Evolutionary conservation across 2,797 vertebrate genomes (phyloP).

Genomic region (Sebastiscus tertius): DNA sequence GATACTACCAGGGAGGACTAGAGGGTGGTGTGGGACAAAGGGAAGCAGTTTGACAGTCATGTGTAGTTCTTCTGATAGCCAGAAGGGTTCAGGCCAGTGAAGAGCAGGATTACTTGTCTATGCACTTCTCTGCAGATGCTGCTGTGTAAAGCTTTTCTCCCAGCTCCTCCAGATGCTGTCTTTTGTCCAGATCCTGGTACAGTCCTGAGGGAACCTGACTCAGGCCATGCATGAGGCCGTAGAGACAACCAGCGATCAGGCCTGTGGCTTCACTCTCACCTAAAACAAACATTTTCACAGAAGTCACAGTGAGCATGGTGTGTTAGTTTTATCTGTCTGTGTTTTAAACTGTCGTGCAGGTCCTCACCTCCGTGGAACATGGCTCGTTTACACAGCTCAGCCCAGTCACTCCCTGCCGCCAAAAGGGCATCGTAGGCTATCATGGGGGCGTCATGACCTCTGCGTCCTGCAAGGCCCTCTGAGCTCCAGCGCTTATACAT

Average conservation of each 20-base stretch:
- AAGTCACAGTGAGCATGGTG: neutral
- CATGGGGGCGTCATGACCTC: conserved; percentile 97
- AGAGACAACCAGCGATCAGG: conserved; percentile 92
- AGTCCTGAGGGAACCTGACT: conserved; percentile 85
- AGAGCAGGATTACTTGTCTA: conserved; percentile 90
- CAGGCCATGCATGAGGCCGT: conserved; percentile 90
- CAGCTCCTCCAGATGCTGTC: conserved; percentile 87
- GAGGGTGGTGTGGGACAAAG: conserved; percentile 22
- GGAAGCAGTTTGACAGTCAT: conserved; percentile 41
- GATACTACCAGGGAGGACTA: conserved; percentile 7
- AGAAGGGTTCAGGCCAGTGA: conserved; percentile 61
- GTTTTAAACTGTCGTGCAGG: neutral
- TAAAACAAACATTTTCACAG: conserved; percentile 61
- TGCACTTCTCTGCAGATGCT: conserved; percentile 90
- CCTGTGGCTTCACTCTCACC: conserved; percentile 93
- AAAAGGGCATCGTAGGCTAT: conserved; percentile 96
- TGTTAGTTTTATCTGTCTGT: neutral
- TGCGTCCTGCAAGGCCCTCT: conserved; percentile 89
- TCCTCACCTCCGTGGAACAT: conserved; percentile 95
- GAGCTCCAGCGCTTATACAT: conserved; percentile 96
- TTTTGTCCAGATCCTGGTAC: conserved; percentile 89
- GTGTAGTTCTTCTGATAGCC: conserved; percentile 64
- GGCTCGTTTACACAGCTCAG: conserved; percentile 90
- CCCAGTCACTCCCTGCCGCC: conserved; percentile 88
- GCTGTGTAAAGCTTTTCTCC: conserved; percentile 88